Percentiles rank a stretch among this genome's conserved stretches.
Conservation (phyloP, 2,113 vertebrate genomes). For the Neodon shergylaensis region DNA sequence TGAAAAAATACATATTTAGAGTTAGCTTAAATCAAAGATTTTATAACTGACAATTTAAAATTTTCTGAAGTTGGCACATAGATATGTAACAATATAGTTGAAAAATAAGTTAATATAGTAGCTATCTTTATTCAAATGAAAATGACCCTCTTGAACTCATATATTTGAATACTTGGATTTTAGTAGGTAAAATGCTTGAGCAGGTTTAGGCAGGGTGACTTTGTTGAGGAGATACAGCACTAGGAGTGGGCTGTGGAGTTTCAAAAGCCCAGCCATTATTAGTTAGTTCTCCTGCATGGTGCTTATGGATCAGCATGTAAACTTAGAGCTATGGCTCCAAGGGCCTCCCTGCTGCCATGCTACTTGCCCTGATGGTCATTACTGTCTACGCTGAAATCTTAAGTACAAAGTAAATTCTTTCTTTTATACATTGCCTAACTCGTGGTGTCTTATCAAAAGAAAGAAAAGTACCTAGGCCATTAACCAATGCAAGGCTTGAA, state of each 20-base stretch:
- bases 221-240: neutral
- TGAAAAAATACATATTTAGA: neutral
- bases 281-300: neutral
- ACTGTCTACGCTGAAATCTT: neutral
- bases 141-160: neutral
- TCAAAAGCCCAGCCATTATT: neutral
- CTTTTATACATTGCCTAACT: neutral
- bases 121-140: neutral
- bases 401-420: neutral
- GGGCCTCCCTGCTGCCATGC: neutral
- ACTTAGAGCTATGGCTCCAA: neutral
- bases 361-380: neutral
- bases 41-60: neutral
- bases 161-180: neutral
- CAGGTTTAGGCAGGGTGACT: neutral
- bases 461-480: neutral
- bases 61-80: fast-evolving
- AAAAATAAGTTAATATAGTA: neutral
- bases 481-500: neutral
- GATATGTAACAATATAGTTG: neutral
- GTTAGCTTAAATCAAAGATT: neutral
- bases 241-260: neutral
- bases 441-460: neutral
- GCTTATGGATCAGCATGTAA: neutral
- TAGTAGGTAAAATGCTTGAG: neutral